Conservation (phyloP, 2,797 vertebrate species). For the Onychomys arenicola region DNA sequence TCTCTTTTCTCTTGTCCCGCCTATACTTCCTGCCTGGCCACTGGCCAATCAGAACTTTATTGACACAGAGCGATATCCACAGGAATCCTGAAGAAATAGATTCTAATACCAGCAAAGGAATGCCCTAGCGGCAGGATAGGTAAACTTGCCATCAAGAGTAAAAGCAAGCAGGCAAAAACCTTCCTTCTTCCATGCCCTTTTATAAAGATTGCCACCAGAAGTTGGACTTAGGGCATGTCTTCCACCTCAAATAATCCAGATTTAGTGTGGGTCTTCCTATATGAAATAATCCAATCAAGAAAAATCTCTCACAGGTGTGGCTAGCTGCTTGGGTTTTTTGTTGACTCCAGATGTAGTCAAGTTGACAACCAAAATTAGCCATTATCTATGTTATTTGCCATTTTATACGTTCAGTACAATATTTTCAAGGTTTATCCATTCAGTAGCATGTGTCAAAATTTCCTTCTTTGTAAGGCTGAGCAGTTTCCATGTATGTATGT, state of each 20-base stretch:
- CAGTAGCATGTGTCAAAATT: neutral
- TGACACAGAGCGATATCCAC: too few species aligned
- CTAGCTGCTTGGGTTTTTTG: neutral
- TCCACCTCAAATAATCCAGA: neutral
- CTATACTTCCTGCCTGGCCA: too few species aligned
- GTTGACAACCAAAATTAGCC: neutral
- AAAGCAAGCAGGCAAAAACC: neutral
- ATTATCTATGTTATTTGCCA: neutral
- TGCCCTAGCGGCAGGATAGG: neutral
- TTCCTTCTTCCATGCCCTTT: neutral
- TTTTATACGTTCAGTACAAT: neutral
- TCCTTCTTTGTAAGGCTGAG: slow-evolving; percentile 9
- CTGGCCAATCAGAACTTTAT: too few species aligned
- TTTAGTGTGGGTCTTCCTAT: neutral
- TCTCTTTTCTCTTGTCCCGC: too few species aligned
- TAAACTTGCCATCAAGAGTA: neutral
- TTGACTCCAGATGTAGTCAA: neutral
- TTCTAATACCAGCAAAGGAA: neutral
- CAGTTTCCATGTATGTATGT: neutral
- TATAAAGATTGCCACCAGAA: neutral
- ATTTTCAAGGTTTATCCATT: neutral
- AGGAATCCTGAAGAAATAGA: neutral
- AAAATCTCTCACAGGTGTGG: neutral
- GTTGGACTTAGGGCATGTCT: neutral
- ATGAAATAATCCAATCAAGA: neutral